phyloP scores from a whole-genome alignment of 2,113 vertebrate species.

The Bos taurus region DNA sequence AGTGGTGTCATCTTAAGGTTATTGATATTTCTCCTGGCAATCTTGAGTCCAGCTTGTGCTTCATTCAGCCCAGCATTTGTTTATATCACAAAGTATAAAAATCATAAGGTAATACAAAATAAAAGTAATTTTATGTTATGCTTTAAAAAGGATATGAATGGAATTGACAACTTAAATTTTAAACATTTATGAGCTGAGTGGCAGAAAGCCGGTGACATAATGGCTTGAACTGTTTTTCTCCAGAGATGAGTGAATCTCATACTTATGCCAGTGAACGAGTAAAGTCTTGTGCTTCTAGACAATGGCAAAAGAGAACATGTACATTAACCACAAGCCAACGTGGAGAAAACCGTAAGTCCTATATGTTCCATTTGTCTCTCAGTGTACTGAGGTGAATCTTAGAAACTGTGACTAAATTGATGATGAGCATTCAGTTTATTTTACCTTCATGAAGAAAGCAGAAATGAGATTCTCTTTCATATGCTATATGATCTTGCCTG shows the following conservation, averaged over 20 bases:
- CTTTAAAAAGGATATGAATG: background rate
- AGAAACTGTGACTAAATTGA: background rate
- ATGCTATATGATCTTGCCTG: background rate
- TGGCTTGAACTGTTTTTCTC: background rate
- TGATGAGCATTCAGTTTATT: background rate
- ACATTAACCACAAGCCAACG: background rate
- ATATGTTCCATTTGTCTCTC: background rate
- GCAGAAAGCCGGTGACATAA: background rate
- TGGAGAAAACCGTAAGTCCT: slow-evolving; percentile 22
- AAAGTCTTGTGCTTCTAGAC: background rate
- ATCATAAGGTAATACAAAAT: background rate
- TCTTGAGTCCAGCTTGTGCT: background rate
- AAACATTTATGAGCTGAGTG: background rate
- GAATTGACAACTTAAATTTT: background rate
- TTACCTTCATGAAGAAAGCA: background rate
- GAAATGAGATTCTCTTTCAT: background rate
- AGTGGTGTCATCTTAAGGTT: background rate
- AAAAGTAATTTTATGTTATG: background rate
- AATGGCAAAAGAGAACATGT: background rate
- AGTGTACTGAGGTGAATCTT: background rate
- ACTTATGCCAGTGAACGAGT: background rate
- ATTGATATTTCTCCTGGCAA: background rate
- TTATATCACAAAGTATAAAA: background rate
- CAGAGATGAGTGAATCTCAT: background rate
- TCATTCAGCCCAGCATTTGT: background rate